Evolutionary conservation across 2,888 invertebrate genomes (phyloP).

Genomic region (Tetranychus truncatus): DNA sequence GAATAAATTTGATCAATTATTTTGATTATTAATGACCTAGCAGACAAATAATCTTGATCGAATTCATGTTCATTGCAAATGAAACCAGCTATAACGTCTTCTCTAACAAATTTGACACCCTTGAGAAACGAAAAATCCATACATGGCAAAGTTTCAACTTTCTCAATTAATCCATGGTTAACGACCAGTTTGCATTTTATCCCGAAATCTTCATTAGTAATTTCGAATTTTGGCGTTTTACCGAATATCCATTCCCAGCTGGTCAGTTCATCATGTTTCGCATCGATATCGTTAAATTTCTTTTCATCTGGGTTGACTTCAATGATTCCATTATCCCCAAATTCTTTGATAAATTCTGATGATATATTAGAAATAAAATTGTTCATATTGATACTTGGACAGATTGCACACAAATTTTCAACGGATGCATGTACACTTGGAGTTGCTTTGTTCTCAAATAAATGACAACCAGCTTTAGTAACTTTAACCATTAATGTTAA

Average conservation of each 20-base stretch:
- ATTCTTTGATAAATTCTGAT: background rate
- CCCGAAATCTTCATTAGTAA: background rate
- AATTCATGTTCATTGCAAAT: background rate
- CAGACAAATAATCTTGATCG: background rate
- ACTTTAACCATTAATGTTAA: conserved; percentile 46
- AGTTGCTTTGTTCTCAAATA: conserved; percentile 64
- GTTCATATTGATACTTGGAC: conserved; percentile 36
- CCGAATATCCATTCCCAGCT: conserved; percentile 79
- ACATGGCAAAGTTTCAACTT: background rate
- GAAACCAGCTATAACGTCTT: background rate
- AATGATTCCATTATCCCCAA: background rate
- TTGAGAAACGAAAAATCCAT: background rate
- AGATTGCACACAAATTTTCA: conserved; percentile 55
- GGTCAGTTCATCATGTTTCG: conserved; percentile 47
- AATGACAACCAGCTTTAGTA: conserved; percentile 25
- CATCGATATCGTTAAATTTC: conserved; percentile 58
- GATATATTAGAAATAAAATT: conserved; percentile 14
- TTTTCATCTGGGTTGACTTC: conserved; percentile 45
- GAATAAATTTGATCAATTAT: background rate
- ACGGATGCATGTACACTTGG: conserved; percentile 60
- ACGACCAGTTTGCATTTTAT: conserved; percentile 2
- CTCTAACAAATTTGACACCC: background rate
- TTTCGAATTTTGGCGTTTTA: conserved; percentile 45
- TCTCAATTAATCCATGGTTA: conserved; percentile 15
- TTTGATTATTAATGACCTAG: background rate